Evolutionary conservation across 2,797 vertebrate species (phyloP), one percentile per base, ranked within the genome.

Genomic region (Macropodus opercularis): DNA sequence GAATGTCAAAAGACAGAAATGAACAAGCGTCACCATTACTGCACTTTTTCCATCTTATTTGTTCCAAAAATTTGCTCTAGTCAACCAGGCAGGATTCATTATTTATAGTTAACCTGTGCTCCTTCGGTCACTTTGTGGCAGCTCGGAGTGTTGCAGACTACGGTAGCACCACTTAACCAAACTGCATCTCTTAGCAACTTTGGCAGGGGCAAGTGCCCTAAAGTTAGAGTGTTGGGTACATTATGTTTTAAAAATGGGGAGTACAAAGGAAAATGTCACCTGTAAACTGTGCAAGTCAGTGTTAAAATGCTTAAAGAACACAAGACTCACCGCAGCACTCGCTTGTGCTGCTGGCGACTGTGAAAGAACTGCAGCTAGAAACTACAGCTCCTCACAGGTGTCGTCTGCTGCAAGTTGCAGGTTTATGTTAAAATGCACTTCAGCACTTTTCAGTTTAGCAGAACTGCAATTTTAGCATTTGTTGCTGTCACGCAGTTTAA

Each of bases 131-230:
- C 57, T 69, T 51, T 39, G 12, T 56, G 42, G 67, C 72, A 67
- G 47, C 65, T 76, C 61, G 68, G 61, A 76, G 50, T 72, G 76
- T 70, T 55, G 19, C 47, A 66, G 36, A 40, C 62, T 47, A 41
- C 36, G 15, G 60, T 50, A 29, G 73, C 51, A 67, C 66, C 76
- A 81, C 69, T 80, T 81, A 81, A 73, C 63, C 68, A 64, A 75
- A 78, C 73, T 46, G 43, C 54, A 65, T 75, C 54, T 83, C 73
- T 69, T 63, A 54, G 53, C 48, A 47, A 36, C 44, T 26, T 53
- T 57, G 55, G 52, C 72, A 63, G 61, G 72, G 51, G 47, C 50
- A 54, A 63, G 60, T 27, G 69, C 72, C 62, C 56, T 19, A 22
- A 70, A 46, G 71, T 63, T 55, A 61, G 63, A 62, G 74, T 43